These are phyloP conservation scores for Artemia sp. DNA, from an alignment of 2,888 invertebrate genomes.

Conservation along the genomic window DNA sequence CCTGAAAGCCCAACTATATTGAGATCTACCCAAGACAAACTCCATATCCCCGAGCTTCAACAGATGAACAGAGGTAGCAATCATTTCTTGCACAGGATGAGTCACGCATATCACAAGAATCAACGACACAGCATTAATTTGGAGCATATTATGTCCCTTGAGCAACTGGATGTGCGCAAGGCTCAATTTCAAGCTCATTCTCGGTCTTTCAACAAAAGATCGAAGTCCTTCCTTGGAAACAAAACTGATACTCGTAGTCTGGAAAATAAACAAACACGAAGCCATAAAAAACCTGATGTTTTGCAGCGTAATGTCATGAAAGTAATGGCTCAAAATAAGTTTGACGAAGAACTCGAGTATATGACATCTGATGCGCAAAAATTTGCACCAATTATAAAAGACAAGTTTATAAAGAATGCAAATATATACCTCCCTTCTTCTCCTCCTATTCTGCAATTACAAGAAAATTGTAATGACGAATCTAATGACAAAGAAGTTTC, in stretches of 20 bases:
- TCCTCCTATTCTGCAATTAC: background rate
- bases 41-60: background rate
- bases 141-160: slow-evolving; percentile 1
- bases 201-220: background rate
- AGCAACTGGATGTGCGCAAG: background rate
- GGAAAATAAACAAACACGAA: too few relatives aligned
- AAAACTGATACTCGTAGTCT: too few relatives aligned
- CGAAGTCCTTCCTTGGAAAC: background rate
- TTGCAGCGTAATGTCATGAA: too few relatives aligned
- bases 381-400: slow-evolving; percentile 7
- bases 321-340: too few relatives aligned
- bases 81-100: background rate
- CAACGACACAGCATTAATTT: slow-evolving; percentile 2
- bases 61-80: background rate
- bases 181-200: background rate
- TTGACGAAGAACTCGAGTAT: too few relatives aligned
- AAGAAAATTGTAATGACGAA: too few relatives aligned
- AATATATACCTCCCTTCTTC: slow-evolving; percentile 9
- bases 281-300: too few relatives aligned
- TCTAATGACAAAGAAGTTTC: background rate
- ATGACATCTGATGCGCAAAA: background rate
- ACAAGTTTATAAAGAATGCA: background rate
- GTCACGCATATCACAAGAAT: background rate
- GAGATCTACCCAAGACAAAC: too few relatives aligned
- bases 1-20: too few relatives aligned